Percentiles rank a stretch among this genome's conserved stretches.
phyloP scores from a whole-genome alignment of 1,140 invertebrate genomes.

The Ostrea denselamellosa region DNA sequence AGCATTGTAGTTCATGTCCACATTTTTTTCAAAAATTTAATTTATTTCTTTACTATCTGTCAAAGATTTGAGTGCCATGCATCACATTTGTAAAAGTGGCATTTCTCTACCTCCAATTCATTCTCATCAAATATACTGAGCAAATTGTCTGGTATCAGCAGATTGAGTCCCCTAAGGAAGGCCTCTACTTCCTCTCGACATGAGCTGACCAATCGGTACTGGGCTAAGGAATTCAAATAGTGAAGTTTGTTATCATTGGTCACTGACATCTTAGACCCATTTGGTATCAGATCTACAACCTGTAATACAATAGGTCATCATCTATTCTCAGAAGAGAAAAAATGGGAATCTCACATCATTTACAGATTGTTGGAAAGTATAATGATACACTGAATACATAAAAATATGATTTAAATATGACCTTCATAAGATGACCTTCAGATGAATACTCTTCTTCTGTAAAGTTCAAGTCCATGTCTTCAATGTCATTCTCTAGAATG shows the following conservation, averaged over 20 bases:
- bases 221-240: constrained; percentile 93
- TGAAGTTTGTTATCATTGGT: constrained; percentile 88
- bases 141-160: constrained; percentile 94
- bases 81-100: neutral
- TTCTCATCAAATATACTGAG: constrained; percentile 97
- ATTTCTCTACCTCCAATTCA: constrained; percentile 89
- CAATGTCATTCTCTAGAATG: constrained; percentile 93
- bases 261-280: constrained; percentile 86
- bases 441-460: constrained; percentile 92
- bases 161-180: constrained; percentile 93
- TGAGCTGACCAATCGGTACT: constrained; percentile 90
- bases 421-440: constrained; percentile 87
- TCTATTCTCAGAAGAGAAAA: no score
- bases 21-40: no score
- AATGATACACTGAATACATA: neutral
- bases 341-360: no score
- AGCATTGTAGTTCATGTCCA: no score
- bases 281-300: constrained; percentile 87
- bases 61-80: no score
- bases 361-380: neutral
- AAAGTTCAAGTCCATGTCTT: constrained; percentile 91
- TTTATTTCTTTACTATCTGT: no score
- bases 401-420: constrained; percentile 56
- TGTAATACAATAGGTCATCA: constrained; percentile 60
- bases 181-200: constrained; percentile 91